phyloP scores from a whole-genome alignment of 2,888 invertebrate species.

The Ischnus inquisitorius region DNA sequence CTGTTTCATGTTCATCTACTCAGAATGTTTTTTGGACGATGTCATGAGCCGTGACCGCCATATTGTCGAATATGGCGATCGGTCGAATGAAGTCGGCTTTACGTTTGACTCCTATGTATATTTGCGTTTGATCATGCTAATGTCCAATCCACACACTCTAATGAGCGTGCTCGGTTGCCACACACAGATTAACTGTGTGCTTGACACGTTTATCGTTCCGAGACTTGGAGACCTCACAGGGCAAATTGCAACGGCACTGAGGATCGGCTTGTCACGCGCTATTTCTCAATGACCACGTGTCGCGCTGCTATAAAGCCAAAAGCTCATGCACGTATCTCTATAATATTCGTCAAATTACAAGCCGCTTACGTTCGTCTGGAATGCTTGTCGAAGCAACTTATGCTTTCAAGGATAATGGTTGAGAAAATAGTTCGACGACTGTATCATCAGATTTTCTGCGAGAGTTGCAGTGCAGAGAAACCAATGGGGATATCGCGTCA shows the following conservation, averaged over 20 bases:
- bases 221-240: background rate
- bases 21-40: too few relatives aligned
- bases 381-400: too few relatives aligned
- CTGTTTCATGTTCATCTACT: too few relatives aligned
- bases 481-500: background rate
- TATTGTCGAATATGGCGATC: background rate
- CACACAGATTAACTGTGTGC: background rate
- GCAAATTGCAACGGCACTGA: background rate
- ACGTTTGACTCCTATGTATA: background rate
- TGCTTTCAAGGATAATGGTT: too few relatives aligned
- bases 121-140: background rate
- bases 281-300: background rate
- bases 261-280: background rate
- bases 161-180: background rate
- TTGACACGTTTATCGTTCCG: background rate
- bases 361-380: too few relatives aligned
- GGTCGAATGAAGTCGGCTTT: background rate
- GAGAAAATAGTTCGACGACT: too few relatives aligned
- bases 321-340: too few relatives aligned
- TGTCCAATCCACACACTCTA: too few relatives aligned
- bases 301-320: background rate
- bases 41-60: background rate
- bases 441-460: too few relatives aligned
- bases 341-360: too few relatives aligned
- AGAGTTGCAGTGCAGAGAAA: too few relatives aligned